Conservation (phyloP, 2,888 invertebrate species). For the Hoplodrina ambigua region DNA sequence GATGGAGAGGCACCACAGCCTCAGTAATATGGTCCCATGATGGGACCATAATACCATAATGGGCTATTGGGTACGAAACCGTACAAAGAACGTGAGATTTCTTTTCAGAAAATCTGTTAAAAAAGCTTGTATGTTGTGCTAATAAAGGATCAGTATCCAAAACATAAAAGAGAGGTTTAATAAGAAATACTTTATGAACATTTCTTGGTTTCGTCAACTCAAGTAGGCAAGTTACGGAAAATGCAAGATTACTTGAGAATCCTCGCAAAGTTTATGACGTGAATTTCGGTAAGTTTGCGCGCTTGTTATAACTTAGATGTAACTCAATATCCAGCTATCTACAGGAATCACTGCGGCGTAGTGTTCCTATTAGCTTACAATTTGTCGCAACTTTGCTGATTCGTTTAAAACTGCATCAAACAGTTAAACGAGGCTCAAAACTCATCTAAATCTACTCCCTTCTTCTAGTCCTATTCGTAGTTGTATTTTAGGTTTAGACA, state of each 20-base stretch:
- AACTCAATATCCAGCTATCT: slow-evolving; percentile 16
- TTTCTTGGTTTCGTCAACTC: slow-evolving; percentile 7
- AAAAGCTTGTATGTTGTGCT: not conserved
- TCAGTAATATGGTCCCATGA: too few relatives aligned
- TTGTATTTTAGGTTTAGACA: slow-evolving; percentile 8
- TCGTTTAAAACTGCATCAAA: slow-evolving; percentile 7
- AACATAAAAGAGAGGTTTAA: not conserved
- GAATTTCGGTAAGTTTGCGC: slow-evolving; percentile 6
- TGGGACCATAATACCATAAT: too few relatives aligned
- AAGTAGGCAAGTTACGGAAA: not conserved
- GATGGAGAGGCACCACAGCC: too few relatives aligned
- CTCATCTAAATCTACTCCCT: not conserved
- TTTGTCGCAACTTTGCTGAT: slow-evolving; percentile 5
- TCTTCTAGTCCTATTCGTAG: not conserved
- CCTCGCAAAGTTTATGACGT: slow-evolving; percentile 4
- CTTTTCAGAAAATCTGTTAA: not conserved
- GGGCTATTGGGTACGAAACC: too few relatives aligned
- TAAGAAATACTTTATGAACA: not conserved
- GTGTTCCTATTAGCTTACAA: slow-evolving; percentile 9
- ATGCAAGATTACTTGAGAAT: slow-evolving; percentile 18
- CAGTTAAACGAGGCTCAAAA: slow-evolving; percentile 1
- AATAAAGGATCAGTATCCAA: not conserved
- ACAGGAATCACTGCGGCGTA: not conserved
- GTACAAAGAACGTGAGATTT: too few relatives aligned
- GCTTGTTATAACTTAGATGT: slow-evolving; percentile 19